A percentile compares a stretch with the other conserved stretches of the same genome.
Evolutionary conservation across 2,113 vertebrate species (phyloP).

Genomic region (Gavia stellata): DNA sequence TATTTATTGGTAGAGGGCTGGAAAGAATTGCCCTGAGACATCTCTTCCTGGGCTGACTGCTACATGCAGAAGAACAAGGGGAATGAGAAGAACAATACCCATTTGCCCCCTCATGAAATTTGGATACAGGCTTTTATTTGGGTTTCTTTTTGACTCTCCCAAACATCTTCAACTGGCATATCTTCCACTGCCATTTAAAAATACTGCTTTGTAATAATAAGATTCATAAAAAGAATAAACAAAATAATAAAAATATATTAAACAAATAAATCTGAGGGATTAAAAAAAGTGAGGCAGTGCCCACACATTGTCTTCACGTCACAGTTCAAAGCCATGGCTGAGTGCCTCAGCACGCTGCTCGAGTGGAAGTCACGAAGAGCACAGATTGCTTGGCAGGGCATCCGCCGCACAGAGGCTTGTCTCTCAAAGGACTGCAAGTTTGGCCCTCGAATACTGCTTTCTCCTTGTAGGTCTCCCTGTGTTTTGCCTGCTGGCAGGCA

Average conservation of each 20-base stretch:
- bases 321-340: not conserved
- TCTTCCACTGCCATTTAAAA: conserved; percentile 1
- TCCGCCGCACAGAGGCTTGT: rapidly evolving
- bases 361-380: not conserved
- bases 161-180: not conserved
- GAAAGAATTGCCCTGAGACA: not conserved
- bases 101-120: not conserved
- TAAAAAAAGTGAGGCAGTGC: not conserved
- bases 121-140: not conserved
- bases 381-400: not conserved
- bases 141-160: not conserved
- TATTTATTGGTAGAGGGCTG: not conserved
- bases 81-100: not conserved
- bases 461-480: not conserved
- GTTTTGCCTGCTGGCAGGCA: not conserved
- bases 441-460: not conserved
- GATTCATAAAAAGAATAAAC: not conserved
- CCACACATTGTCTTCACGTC: not conserved
- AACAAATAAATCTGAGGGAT: not conserved
- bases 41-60: not conserved
- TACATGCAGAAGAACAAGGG: not conserved
- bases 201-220: not conserved
- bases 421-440: not conserved
- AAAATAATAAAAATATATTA: not conserved
- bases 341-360: not conserved